phyloP scores from a whole-genome alignment of 2,888 invertebrate species.

The Griposia aprilina region DNA sequence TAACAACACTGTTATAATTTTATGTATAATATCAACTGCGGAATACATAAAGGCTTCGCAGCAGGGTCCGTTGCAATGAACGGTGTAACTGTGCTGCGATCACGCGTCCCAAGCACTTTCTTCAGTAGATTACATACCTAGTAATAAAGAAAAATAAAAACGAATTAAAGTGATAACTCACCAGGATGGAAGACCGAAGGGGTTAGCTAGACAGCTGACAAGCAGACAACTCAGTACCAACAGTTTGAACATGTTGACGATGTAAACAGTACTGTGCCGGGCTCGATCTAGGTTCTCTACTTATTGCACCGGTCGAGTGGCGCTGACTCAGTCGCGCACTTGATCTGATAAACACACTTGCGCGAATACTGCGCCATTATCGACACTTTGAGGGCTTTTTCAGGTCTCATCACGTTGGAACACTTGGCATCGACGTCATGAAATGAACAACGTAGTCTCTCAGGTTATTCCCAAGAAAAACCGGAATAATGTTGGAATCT shows the following conservation, averaged over 20 bases:
- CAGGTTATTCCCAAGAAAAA: conserved; percentile 19
- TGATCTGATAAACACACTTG: conserved; percentile 29
- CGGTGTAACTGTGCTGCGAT: not conserved
- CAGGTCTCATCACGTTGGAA: conserved; percentile 32
- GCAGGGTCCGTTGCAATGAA: not conserved
- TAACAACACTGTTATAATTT: not conserved
- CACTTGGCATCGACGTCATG: conserved; percentile 10
- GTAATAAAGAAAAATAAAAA: not conserved
- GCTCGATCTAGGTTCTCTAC: not conserved
- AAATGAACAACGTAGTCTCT: not conserved
- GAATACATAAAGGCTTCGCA: not conserved
- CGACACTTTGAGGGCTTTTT: conserved; percentile 10
- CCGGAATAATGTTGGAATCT: not conserved
- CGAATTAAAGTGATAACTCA: conserved; percentile 15
- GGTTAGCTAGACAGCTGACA: conserved; percentile 25
- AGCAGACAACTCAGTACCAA: conserved; percentile 42
- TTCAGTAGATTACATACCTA: not conserved
- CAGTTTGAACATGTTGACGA: conserved; percentile 47
- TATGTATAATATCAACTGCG: not conserved
- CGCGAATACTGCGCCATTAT: conserved; percentile 18
- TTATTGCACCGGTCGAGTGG: conserved; percentile 45
- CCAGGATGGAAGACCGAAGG: conserved; percentile 13
- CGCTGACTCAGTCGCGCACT: conserved; percentile 45
- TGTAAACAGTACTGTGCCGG: conserved; percentile 20
- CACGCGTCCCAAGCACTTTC: not conserved